These are phyloP conservation scores for Zeus faber DNA, from an alignment of 2,113 vertebrate species.

Conservation along the genomic window DNA sequence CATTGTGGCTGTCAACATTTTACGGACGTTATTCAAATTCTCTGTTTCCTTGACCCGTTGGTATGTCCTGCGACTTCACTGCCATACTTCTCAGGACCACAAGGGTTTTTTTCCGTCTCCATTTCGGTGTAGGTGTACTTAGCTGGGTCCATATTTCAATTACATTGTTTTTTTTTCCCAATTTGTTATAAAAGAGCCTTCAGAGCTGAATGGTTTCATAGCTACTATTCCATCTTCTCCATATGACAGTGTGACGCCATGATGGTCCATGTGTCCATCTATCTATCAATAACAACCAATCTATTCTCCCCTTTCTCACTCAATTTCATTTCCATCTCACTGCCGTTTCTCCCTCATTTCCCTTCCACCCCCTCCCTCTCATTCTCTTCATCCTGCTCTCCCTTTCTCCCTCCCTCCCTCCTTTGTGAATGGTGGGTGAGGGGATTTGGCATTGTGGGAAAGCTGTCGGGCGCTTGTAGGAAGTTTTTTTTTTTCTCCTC, in stretches of 20 bases:
- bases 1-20: slow-evolving; percentile 36
- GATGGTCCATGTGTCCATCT: neutral
- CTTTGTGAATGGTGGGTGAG: slow-evolving; percentile 50
- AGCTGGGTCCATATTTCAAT: too few species aligned
- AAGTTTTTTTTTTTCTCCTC: slow-evolving; percentile 27
- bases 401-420: slow-evolving; percentile 6
- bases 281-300: neutral
- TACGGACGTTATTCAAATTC: too few species aligned
- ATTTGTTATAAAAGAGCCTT: too few species aligned
- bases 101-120: too few species aligned
- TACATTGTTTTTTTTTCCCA: too few species aligned
- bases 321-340: slow-evolving; percentile 44
- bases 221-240: too few species aligned
- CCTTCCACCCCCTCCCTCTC: slow-evolving; percentile 6
- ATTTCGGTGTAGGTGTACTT: too few species aligned
- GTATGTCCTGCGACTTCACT: too few species aligned
- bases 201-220: too few species aligned
- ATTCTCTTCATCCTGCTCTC: slow-evolving; percentile 13
- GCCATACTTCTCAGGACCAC: too few species aligned
- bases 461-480: slow-evolving; percentile 45
- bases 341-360: slow-evolving; percentile 38
- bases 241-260: too few species aligned
- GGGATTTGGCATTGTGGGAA: slow-evolving; percentile 50
- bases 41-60: too few species aligned
- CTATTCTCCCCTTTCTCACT: slow-evolving; percentile 3